phyloP scores from a whole-genome alignment of 2,888 invertebrate species.

The Parasteatoda lunata region DNA sequence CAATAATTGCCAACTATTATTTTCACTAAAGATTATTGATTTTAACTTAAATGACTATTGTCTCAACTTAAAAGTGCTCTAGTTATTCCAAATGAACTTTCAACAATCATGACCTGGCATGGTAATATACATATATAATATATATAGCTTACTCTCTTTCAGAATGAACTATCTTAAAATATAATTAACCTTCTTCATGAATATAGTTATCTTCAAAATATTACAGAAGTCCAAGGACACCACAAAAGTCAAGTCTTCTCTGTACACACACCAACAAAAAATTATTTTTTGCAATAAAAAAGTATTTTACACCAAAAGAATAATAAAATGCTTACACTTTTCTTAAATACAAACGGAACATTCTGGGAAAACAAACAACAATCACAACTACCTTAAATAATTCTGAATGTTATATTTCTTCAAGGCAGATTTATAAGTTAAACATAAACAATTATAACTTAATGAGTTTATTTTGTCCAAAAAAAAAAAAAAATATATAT shows the following conservation, averaged over 20 bases:
- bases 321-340: slow-evolving; percentile 42
- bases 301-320: slow-evolving; percentile 56
- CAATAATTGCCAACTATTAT: too few relatives aligned
- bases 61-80: slow-evolving; percentile 14
- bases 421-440: not conserved
- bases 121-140: slow-evolving; percentile 41
- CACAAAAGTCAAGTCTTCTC: slow-evolving; percentile 39
- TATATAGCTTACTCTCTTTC: slow-evolving; percentile 58
- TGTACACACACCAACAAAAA: slow-evolving; percentile 54
- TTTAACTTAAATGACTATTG: slow-evolving; percentile 26
- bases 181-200: slow-evolving; percentile 36
- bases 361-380: slow-evolving; percentile 16
- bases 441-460: slow-evolving; percentile 1
- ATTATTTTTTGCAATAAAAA: slow-evolving; percentile 40
- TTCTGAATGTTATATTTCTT: not conserved
- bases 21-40: not conserved
- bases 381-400: not conserved
- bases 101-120: slow-evolving; percentile 32
- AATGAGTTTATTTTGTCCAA: not conserved
- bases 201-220: slow-evolving; percentile 42
- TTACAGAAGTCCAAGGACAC: slow-evolving; percentile 60
- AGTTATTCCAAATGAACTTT: not conserved
- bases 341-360: slow-evolving; percentile 53
- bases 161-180: slow-evolving; percentile 48
- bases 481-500: not conserved